Evolutionary conservation across 2,797 vertebrate genomes (phyloP), one percentile per base, ranked within the genome.

Genomic region (Gallirallus australis): DNA sequence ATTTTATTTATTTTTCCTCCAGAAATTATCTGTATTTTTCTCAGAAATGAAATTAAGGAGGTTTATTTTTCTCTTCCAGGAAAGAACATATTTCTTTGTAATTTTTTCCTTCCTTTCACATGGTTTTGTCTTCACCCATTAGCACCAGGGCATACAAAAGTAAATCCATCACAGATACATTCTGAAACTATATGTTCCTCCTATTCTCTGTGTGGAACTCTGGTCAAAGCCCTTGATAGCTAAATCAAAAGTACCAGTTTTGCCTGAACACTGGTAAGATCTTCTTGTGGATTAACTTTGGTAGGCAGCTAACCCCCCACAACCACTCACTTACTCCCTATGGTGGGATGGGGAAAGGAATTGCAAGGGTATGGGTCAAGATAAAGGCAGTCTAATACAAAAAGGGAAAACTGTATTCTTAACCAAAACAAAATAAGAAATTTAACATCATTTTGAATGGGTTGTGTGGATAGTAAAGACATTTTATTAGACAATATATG

Each of bases 261-360:
- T 85, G 18, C 20, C 48, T 30, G n/a, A 72, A 80, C 6, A 3
- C 27, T 52, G 12, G 75, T 57, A 48, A 86, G 61, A 68, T 31
- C 2, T 5, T 27, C 13, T 64, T 50, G 9, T 42, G 23, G 12
- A 31, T 78, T 70, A 59, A 78, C 6, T 59, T 50, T n/a, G 31
- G 31, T 28, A 78, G 52, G 27, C 7, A 47, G 12, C 16, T 16
- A n/a, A 72, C 16, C 1, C 15, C 31, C 24, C 30, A 23, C 5
- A 60, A 18, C n/a, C 3, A 2, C 23, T 28, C 0, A 0, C 20
- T 66, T 33, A 45, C 6, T 87, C 15, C 6, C 9, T 25, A 39
- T 1, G 18, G 7, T 20, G 11, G 19, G 19, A n/a, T 47, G 5
- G 10, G 12, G 18, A 17, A 66, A 33, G 14, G 7, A 71, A 47